Conservation (phyloP, 1,140 invertebrate species). For the Eueides isabella region DNA sequence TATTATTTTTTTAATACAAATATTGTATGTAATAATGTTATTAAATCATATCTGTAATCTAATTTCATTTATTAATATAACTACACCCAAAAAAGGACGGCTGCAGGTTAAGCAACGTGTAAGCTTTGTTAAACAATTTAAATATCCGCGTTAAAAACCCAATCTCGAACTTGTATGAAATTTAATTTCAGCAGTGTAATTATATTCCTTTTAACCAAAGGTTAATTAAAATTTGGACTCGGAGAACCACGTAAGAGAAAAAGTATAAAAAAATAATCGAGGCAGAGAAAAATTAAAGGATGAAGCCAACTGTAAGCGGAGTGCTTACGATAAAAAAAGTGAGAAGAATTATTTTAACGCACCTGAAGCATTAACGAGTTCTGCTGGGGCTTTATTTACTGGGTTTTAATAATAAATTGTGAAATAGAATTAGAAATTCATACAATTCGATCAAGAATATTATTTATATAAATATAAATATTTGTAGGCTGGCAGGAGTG, state of each 20-base stretch:
- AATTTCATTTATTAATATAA: no score
- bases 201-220: conserved; percentile 26
- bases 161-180: conserved; percentile 14
- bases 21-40: no score
- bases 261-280: conserved; percentile 59
- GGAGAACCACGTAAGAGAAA: conserved; percentile 38
- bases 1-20: no score
- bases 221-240: conserved; percentile 34
- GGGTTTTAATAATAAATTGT: conserved; percentile 22
- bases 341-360: conserved; percentile 60
- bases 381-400: conserved; percentile 50
- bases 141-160: neutral
- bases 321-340: conserved; percentile 58
- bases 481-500: neutral
- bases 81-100: neutral
- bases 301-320: conserved; percentile 66
- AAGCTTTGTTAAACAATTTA: neutral
- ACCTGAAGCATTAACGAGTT: conserved; percentile 60
- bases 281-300: conserved; percentile 64
- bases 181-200: conserved; percentile 22
- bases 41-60: no score
- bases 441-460: neutral
- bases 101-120: neutral
- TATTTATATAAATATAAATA: neutral
- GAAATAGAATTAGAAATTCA: neutral